Evolutionary conservation across 1,140 invertebrate species (phyloP), one percentile per base, ranked within the genome.

Genomic region (Hypsibius dujardini): DNA sequence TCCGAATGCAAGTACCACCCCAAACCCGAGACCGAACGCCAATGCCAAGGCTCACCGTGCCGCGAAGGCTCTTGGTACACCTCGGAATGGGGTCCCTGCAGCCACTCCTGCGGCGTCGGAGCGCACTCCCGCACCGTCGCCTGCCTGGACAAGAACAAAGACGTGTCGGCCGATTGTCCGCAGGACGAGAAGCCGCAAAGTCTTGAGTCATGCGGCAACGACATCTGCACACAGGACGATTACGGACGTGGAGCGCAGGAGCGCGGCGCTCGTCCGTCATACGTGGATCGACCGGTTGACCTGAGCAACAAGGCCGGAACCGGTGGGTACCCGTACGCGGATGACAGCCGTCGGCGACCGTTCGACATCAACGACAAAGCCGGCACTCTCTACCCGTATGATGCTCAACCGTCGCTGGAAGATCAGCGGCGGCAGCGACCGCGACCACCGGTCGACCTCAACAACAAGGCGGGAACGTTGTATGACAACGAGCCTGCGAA

Each of bases 1-100:
- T 67, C 62, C 12, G 62, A 67, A 42, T 67, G 62, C 62, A 67
- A 67, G 62, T 67, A 67, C 42, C 62, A 67, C 45, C 62, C 62
- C 62, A 67, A 67, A 42, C 62, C 62, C 12, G 62, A 67, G 42
- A 67, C 12, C 12, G 12, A 42, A 3, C 62, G 62, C 12, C 62
- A 67, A 45, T 67, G 62, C 42, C 62, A 67, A 42, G 42, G 62
- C 45, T 42, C 62, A 42, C 12, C 62, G 3, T 67, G 62, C 42
- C 62, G 42, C 42, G 62, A 12, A 15, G 62, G 62, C 12, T 15
- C 62, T 7, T 67, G 62, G 62, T 67, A 67, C 62, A 67, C 42
- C 3, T 67, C 62, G 12, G 12, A 12, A 3, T 67, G 62, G 62
- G 7, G 3, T 12, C 62, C 62, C 12, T 67, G 62, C 62, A 67